Evolutionary conservation across 2,797 vertebrate species (phyloP), one percentile per base, ranked within the genome.

Genomic region (Pyrrhura leucotis): DNA sequence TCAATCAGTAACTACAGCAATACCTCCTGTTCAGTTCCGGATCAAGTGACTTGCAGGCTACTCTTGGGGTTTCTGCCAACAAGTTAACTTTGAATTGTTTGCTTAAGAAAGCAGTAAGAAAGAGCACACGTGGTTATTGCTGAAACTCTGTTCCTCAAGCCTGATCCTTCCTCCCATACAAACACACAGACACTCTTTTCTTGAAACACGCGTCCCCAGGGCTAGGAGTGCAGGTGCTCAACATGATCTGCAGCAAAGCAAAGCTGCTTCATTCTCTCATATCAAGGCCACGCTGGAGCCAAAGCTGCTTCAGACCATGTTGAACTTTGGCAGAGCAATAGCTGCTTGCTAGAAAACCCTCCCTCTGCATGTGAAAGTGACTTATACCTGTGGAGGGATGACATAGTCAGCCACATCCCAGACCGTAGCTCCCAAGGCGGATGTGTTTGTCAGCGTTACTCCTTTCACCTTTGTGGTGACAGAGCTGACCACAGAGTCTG

Each of bases 401-500:
- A 99, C 98, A n/a, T 98, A 98, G 79, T 99, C 99, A 0, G 98
- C 98, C 44, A 98, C 98, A n/a, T 99, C 99, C 99, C 99, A 99
- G 71, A 99, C 72, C 48, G 92, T 97, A 81, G 96, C 85, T 42
- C 98, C 98, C 73, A 97, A 86, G 18, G 90, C 6, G 11, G 98
- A 97, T 3, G 97, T 98, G 95, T 99, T 98, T 54, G 98, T 98
- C 88, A 97, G 35, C 0, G 98, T 80, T 8, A 99, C 97, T 13
- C 99, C 99, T 91, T 99, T 99, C 63, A 99, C 98, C 92, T 99
- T 99, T 4, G 98, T 98, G 54, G 98, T 98, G 44, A 99, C 97
- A 0, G 98, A 98, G 77, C 99, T 99, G 95, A 99, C 97, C 79
- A 99, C 98, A 0, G 98, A 97, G 93, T 99, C 99, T 3, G 76